These are phyloP conservation scores for Poecilia wingei DNA, from an alignment of 2,797 vertebrate genomes.

Conservation along the genomic window DNA sequence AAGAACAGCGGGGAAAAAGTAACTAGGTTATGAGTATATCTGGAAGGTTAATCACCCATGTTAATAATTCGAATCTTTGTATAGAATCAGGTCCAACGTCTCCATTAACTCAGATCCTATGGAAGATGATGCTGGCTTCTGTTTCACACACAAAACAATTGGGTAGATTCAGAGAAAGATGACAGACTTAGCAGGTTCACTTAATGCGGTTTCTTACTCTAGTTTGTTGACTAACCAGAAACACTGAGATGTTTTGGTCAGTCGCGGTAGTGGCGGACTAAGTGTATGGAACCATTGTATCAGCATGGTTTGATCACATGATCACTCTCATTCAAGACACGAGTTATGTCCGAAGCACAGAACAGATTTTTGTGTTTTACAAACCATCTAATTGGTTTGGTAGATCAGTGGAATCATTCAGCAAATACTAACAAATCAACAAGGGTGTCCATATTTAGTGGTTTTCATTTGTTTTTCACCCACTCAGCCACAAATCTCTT, in stretches of 20 bases:
- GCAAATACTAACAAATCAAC: background rate
- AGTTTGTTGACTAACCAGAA: background rate
- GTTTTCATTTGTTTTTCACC: background rate
- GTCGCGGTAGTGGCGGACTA: background rate
- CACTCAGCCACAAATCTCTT: background rate
- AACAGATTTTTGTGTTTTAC: background rate
- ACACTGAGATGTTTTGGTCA: background rate
- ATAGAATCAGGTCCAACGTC: background rate
- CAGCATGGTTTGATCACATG: background rate
- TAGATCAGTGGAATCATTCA: background rate
- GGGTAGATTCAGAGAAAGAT: background rate
- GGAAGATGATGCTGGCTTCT: background rate
- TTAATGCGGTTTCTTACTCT: background rate
- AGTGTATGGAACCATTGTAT: background rate
- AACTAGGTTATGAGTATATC: background rate
- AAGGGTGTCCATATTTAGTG: background rate
- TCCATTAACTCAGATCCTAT: background rate
- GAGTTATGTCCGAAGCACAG: background rate
- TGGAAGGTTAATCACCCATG: background rate
- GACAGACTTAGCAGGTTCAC: background rate
- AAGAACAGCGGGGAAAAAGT: background rate
- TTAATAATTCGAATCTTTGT: background rate
- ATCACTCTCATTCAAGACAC: background rate
- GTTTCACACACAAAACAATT: background rate
- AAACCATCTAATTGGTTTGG: background rate